phyloP scores from a whole-genome alignment of 2,797 vertebrate genomes.

The Leontopithecus rosalia region DNA sequence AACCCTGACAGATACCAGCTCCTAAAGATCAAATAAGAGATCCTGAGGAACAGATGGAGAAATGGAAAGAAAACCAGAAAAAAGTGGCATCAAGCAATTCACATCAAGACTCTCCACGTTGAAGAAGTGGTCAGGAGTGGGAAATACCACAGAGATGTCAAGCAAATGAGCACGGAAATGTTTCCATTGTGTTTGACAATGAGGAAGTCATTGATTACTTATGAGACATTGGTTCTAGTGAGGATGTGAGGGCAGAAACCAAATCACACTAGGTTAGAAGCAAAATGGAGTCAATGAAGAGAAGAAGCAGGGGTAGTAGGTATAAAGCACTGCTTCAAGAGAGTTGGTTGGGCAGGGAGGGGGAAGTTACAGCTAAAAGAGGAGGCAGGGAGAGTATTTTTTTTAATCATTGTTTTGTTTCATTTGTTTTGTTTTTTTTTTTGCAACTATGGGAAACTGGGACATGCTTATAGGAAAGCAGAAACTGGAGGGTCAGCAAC shows the following conservation, averaged over 20 bases:
- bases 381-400: neutral
- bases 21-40: neutral
- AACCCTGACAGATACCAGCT: neutral
- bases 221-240: neutral
- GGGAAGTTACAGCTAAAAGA: neutral
- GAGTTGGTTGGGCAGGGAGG: neutral
- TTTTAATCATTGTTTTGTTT: neutral
- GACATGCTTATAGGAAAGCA: neutral
- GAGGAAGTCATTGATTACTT: neutral
- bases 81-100: neutral
- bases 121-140: neutral
- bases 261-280: neutral
- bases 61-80: neutral
- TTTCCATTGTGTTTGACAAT: neutral
- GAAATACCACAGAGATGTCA: neutral
- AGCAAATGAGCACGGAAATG: neutral
- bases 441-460: neutral
- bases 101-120: neutral
- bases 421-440: neutral
- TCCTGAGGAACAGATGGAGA: neutral
- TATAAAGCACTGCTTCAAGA: neutral
- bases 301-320: neutral
- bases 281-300: neutral
- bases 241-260: constrained; percentile 36
- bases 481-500: neutral